phyloP scores from a whole-genome alignment of 2,888 invertebrate genomes.

The Sarcophaga carnaria region DNA sequence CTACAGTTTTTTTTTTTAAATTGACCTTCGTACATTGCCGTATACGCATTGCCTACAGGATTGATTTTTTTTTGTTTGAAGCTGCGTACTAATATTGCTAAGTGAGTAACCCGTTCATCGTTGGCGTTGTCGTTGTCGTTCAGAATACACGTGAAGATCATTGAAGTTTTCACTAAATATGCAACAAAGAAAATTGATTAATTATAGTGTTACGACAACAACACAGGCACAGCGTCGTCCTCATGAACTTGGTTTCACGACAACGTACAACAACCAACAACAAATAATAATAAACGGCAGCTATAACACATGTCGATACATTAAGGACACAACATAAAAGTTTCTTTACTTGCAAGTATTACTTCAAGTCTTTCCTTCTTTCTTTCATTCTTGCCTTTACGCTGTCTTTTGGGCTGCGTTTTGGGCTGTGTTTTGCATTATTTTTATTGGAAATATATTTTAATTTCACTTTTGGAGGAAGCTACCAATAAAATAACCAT shows the following conservation, averaged over 20 bases:
- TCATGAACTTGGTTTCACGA: conserved; percentile 23
- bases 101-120: conserved; percentile 29
- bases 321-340: conserved; percentile 60
- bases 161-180: conserved; percentile 62
- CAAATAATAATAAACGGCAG: conserved; percentile 53
- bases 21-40: conserved; percentile 30
- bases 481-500: conserved; percentile 75
- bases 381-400: not conserved
- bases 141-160: conserved; percentile 53
- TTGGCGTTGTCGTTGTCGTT: not conserved
- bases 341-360: conserved; percentile 13
- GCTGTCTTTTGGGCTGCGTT: not conserved
- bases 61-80: not conserved
- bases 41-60: conserved; percentile 14
- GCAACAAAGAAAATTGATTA: conserved; percentile 68
- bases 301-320: conserved; percentile 65
- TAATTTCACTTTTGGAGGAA: conserved; percentile 73
- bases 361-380: conserved; percentile 11
- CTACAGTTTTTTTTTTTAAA: not conserved
- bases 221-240: conserved; percentile 44
- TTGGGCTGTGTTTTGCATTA: not conserved
- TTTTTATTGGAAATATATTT: conserved; percentile 1
- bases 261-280: conserved; percentile 34
- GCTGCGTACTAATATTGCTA: not conserved
- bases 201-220: conserved; percentile 66